Conservation (phyloP, 2,888 invertebrate species). For the Abrostola triplasia region DNA sequence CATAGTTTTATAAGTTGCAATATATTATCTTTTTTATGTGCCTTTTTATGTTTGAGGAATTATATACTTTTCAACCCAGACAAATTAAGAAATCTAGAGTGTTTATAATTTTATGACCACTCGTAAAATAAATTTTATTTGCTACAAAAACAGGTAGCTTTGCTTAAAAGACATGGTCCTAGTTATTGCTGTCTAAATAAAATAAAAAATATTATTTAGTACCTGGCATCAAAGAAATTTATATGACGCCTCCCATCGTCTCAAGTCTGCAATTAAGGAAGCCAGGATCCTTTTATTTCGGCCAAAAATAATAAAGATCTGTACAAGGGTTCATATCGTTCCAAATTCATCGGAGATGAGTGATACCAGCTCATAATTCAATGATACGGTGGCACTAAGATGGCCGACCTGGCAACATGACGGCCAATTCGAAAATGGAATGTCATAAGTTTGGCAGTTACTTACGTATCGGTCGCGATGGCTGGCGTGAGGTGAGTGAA, state of each 20-base stretch:
- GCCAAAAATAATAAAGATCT: not conserved
- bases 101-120: conserved; percentile 30
- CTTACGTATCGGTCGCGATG: conserved; percentile 67
- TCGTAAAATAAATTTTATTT: conserved; percentile 41
- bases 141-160: conserved; percentile 4
- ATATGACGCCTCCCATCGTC: not conserved
- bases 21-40: not conserved
- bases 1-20: not conserved
- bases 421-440: conserved; percentile 80
- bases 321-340: conserved; percentile 10
- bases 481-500: conserved; percentile 81
- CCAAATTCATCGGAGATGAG: conserved; percentile 27
- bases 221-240: too few relatives aligned
- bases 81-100: conserved; percentile 29
- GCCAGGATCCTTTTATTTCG: not conserved
- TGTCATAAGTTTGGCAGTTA: conserved; percentile 87
- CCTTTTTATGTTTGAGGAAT: not conserved
- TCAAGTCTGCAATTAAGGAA: not conserved
- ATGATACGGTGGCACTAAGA: conserved; percentile 50
- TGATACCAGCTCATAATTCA: conserved; percentile 57
- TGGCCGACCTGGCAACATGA: conserved; percentile 74
- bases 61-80: conserved; percentile 20
- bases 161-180: conserved; percentile 16
- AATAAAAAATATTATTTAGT: not conserved
- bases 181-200: not conserved